Conservation (phyloP, 2,888 invertebrate species). For the Lepidochrysops patricia region DNA sequence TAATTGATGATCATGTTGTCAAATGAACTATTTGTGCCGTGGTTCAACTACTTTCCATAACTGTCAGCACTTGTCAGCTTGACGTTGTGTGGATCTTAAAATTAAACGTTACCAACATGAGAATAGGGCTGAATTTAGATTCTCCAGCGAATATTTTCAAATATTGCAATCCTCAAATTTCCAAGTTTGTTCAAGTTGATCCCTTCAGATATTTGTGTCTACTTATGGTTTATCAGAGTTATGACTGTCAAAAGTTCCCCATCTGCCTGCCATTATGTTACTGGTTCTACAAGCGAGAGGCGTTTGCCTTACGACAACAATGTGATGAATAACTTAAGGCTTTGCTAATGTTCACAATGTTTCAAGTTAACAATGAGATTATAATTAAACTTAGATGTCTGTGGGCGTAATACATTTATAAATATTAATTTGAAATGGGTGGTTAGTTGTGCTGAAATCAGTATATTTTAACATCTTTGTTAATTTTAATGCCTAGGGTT, state of each 20-base stretch:
- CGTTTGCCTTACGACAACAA: slow-evolving; percentile 3
- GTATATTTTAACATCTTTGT: not conserved
- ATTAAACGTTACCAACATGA: not conserved
- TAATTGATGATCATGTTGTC: not conserved
- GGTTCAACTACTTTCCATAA: not conserved
- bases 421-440: no score
- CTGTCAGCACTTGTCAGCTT: not conserved
- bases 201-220: slow-evolving; percentile 11
- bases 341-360: not conserved
- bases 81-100: not conserved
- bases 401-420: not conserved
- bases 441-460: no score
- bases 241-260: slow-evolving; percentile 8
- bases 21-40: not conserved
- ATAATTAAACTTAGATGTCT: not conserved
- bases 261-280: slow-evolving; percentile 2
- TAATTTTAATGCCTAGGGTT: no score
- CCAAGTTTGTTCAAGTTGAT: slow-evolving; percentile 11
- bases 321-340: slow-evolving; percentile 11
- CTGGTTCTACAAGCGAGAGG: not conserved
- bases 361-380: not conserved
- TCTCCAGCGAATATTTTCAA: not conserved
- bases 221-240: slow-evolving; percentile 12
- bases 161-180: slow-evolving; percentile 6
- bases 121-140: not conserved